phyloP scores from a whole-genome alignment of 92 coral and sea anemone genomes.

The Anthopleura xanthogrammica region DNA sequence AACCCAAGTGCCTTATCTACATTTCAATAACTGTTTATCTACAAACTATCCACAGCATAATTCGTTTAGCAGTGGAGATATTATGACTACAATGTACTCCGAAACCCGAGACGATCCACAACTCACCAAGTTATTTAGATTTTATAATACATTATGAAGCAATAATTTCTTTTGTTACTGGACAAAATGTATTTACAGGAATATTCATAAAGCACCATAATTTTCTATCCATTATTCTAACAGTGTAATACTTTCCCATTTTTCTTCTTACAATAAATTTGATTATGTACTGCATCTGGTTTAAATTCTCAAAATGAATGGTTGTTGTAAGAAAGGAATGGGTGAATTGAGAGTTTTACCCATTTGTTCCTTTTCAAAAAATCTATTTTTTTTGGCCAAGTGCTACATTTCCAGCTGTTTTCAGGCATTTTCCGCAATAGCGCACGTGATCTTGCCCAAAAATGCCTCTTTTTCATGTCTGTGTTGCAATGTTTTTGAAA shows the following conservation, averaged over 20 bases:
- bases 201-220: neutral
- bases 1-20: too few relatives aligned
- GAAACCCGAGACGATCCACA: neutral
- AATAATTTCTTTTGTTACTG: neutral
- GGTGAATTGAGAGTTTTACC: neutral
- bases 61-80: neutral
- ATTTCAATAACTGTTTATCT: neutral
- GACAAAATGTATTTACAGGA: neutral
- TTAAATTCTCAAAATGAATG: neutral
- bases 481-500: too few relatives aligned
- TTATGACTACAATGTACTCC: neutral
- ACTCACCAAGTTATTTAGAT: neutral
- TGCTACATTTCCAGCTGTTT: neutral
- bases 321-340: neutral
- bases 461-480: too few relatives aligned
- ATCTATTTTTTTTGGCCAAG: neutral
- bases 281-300: neutral
- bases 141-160: neutral
- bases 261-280: neutral
- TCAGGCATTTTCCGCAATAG: too few relatives aligned
- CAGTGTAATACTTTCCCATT: neutral
- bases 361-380: neutral
- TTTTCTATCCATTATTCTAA: neutral
- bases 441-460: too few relatives aligned
- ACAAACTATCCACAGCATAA: neutral